phyloP scores from a whole-genome alignment of 2,113 vertebrate species.

The Elephas maximus region DNA sequence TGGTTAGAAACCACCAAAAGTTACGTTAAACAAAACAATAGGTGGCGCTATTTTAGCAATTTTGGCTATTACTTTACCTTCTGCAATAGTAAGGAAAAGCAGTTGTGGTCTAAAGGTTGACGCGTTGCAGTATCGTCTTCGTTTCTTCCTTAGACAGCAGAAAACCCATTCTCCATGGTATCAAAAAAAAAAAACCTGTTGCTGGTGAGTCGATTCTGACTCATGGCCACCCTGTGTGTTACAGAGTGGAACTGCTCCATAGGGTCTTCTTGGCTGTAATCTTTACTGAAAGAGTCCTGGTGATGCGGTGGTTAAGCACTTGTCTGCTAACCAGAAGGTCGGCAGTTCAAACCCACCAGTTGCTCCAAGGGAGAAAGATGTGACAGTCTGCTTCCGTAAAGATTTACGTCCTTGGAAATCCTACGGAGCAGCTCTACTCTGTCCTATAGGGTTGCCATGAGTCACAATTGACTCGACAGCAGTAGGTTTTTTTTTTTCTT shows the following conservation, averaged over 20 bases:
- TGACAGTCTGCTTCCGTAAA: too few species aligned
- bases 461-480: too few species aligned
- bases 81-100: background rate
- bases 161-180: background rate
- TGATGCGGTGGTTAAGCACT: too few species aligned
- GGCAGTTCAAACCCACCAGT: too few species aligned
- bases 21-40: background rate
- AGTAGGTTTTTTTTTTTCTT: too few species aligned
- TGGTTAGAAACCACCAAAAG: conserved; percentile 27
- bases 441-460: too few species aligned
- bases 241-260: background rate
- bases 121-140: background rate
- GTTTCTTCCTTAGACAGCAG: background rate
- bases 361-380: too few species aligned
- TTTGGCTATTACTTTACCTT: background rate
- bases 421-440: too few species aligned
- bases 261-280: background rate
- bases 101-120: background rate
- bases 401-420: too few species aligned
- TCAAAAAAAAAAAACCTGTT: background rate
- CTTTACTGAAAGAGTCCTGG: background rate
- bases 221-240: background rate
- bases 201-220: background rate
- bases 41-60: conserved; percentile 24
- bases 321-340: too few species aligned